A percentile compares a stretch with the other conserved stretches of the same genome.
These are phyloP conservation scores for Sebastes trivittatus DNA, from an alignment of 2,797 vertebrate genomes.

Conservation along the genomic window DNA sequence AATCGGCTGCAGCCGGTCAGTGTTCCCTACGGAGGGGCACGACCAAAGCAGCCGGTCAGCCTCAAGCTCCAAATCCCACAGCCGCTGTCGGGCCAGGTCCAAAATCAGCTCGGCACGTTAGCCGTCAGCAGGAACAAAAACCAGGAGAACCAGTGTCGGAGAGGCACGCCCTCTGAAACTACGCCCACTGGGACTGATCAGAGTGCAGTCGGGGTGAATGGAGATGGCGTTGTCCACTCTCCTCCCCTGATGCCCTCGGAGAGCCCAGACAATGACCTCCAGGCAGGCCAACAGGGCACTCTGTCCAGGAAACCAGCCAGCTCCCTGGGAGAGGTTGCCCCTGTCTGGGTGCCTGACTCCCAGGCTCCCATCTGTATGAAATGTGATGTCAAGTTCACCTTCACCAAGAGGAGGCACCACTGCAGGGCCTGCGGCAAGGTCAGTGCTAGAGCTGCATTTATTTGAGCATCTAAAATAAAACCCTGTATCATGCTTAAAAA, in stretches of 20 bases:
- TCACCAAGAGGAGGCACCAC: conserved; percentile 98
- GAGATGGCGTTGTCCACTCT: conserved; percentile 50
- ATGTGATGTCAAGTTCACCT: conserved; percentile 97
- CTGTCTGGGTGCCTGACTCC: conserved; percentile 98
- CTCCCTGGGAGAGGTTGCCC: conserved; percentile 93
- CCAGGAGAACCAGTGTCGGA: conserved; percentile 74
- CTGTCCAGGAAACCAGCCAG: conserved; percentile 86
- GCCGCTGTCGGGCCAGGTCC: conserved; percentile 88
- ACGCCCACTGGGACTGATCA: conserved; percentile 34
- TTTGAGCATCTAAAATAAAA: not conserved
- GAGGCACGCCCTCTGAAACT: conserved; percentile 43
- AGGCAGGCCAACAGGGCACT: conserved; percentile 90
- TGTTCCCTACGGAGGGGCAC: conserved; percentile 93
- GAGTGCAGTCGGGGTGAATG: conserved; percentile 53
- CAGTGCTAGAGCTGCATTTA: conserved; percentile 55
- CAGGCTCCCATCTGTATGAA: conserved; percentile 98
- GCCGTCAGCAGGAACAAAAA: conserved; percentile 93
- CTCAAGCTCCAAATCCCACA: conserved; percentile 96
- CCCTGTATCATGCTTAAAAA: not conserved
- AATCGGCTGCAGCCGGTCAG: conserved; percentile 88
- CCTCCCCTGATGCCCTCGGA: conserved; percentile 70
- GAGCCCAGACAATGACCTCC: conserved; percentile 96
- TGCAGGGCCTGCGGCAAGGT: conserved; percentile 99
- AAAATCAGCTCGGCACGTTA: conserved; percentile 84
- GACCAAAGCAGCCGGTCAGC: conserved; percentile 94